Evolutionary conservation across 2,888 invertebrate species (phyloP).

Genomic region (Ceriagrion tenellum): DNA sequence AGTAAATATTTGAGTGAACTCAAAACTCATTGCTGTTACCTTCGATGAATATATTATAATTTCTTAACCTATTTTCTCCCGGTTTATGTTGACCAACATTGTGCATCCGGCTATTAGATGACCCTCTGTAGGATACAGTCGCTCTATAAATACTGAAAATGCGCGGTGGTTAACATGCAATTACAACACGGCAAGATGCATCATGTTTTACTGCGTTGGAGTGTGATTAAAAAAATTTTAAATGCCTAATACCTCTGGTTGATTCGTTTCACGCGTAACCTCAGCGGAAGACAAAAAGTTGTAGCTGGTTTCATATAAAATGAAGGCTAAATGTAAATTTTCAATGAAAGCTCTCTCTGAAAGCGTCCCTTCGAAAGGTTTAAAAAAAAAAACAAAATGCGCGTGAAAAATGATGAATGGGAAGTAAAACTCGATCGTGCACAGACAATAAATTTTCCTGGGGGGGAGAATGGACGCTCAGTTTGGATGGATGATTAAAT

Average conservation of each 20-base stretch:
- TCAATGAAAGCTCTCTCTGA: neutral
- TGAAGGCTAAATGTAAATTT: neutral
- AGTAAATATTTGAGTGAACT: too few species aligned
- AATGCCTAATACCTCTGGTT: neutral
- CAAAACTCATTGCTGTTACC: too few species aligned
- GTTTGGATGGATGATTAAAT: neutral
- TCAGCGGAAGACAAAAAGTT: neutral
- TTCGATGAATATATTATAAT: too few species aligned
- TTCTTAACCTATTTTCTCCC: too few species aligned
- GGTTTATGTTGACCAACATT: too few species aligned
- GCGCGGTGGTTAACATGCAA: too few species aligned
- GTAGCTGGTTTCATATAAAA: neutral
- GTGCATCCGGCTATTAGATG: too few species aligned
- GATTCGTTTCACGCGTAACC: neutral
- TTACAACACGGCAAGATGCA: too few species aligned
- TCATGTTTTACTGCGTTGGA: neutral
- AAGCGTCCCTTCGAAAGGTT: neutral
- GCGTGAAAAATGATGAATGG: neutral
- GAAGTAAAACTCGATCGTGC: slow-evolving; percentile 13
- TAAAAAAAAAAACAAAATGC: neutral
- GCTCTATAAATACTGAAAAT: too few species aligned
- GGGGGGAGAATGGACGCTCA: neutral
- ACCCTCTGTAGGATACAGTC: too few species aligned
- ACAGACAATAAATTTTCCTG: neutral
- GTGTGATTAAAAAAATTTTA: neutral